phyloP scores from a whole-genome alignment of 2,113 vertebrate species.

The Turdus rufiventris region DNA sequence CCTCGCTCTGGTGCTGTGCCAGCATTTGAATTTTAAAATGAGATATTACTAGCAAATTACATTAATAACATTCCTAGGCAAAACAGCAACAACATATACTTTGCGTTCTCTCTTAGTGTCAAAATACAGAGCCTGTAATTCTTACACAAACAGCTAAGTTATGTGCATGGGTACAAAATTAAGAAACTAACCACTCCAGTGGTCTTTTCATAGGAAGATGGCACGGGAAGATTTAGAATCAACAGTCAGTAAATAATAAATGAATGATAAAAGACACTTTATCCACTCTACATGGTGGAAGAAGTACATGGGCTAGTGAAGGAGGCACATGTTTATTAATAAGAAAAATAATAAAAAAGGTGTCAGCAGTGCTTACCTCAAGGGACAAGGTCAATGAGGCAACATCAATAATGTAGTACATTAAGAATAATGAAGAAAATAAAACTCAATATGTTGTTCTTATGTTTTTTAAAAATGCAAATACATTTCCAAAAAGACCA shows the following conservation, averaged over 20 bases:
- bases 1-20: not conserved
- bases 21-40: not conserved
- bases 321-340: conserved; percentile 32
- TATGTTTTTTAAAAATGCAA: not conserved
- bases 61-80: not conserved
- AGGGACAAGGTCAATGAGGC: conserved; percentile 5
- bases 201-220: not conserved
- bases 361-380: conserved; percentile 8
- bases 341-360: conserved; percentile 45
- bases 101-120: not conserved
- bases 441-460: not conserved
- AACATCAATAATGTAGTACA: conserved; percentile 12
- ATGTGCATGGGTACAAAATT: not conserved
- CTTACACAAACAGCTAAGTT: not conserved
- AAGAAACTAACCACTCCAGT: not conserved
- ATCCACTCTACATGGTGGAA: not conserved
- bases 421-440: not conserved
- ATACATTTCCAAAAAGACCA: not conserved
- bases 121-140: not conserved
- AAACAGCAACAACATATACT: not conserved
- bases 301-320: not conserved
- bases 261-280: not conserved
- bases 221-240: not conserved
- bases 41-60: not conserved
- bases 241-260: not conserved